These are phyloP conservation scores for Dromiciops gliroides DNA, from an alignment of 2,113 vertebrate species.

Conservation along the genomic window DNA sequence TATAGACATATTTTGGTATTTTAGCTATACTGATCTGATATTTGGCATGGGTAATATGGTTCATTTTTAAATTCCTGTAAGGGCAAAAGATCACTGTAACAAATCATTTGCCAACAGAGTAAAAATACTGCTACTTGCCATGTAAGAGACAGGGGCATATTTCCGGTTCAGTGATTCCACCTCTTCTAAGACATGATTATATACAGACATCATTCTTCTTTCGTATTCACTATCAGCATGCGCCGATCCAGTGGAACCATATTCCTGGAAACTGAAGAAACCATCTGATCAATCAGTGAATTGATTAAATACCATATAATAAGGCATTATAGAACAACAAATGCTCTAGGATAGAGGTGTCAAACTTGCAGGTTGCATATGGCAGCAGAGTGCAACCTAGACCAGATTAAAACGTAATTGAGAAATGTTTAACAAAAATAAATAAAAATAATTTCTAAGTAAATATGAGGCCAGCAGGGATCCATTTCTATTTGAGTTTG, in stretches of 20 bases:
- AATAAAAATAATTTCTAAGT: not conserved
- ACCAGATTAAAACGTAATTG: not conserved
- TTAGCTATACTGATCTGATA: not conserved
- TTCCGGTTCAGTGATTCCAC: slow-evolving; percentile 95
- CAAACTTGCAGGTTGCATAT: not conserved
- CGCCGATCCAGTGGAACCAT: slow-evolving; percentile 85
- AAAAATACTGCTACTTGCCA: slow-evolving; percentile 85
- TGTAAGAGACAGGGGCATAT: slow-evolving; percentile 95
- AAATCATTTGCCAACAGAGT: not conserved
- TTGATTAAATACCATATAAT: not conserved
- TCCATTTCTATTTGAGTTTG: not conserved
- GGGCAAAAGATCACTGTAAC: not conserved
- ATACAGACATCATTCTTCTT: slow-evolving; percentile 95
- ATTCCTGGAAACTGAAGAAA: slow-evolving; percentile 93
- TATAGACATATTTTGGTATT: not conserved
- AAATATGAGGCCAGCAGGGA: not conserved
- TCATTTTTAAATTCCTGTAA: not conserved
- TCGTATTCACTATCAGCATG: slow-evolving; percentile 95
- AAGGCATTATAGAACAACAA: not conserved
- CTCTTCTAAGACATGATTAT: slow-evolving; percentile 93
- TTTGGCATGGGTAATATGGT: not conserved
- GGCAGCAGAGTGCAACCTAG: not conserved
- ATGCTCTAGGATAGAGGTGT: not conserved
- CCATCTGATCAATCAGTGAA: not conserved
- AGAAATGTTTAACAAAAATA: not conserved